phyloP scores from a whole-genome alignment of 2,888 invertebrate genomes.

The Drosophila dives region DNA sequence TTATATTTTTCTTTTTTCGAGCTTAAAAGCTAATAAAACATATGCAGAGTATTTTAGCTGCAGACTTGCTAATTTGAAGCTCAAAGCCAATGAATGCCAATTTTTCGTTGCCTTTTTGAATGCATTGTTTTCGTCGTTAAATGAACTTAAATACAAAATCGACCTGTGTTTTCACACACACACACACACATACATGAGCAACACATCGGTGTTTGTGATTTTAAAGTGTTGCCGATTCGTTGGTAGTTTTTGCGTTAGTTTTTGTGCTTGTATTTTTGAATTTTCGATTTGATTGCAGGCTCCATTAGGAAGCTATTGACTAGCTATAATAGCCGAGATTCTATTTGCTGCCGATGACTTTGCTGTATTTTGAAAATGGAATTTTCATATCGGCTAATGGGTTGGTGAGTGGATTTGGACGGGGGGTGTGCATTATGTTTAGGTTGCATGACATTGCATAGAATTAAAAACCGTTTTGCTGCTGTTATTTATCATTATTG shows the following conservation, averaged over 20 bases:
- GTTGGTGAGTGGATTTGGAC: not conserved
- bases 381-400: slow-evolving; percentile 39
- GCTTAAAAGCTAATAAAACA: not conserved
- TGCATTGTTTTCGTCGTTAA: slow-evolving; percentile 43
- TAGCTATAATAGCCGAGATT: not conserved
- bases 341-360: slow-evolving; percentile 44
- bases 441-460: slow-evolving; percentile 24
- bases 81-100: not conserved
- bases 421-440: not conserved
- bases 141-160: slow-evolving; percentile 50
- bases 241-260: not conserved
- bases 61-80: not conserved
- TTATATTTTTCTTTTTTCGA: not conserved
- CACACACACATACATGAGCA: too few species aligned
- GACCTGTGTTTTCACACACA: slow-evolving; percentile 2
- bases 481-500: slow-evolving; percentile 14
- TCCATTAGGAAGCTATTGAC: slow-evolving; percentile 37
- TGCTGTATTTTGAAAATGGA: slow-evolving; percentile 41
- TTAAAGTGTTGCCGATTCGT: slow-evolving; percentile 22
- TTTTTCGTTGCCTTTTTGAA: not conserved
- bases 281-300: slow-evolving; percentile 38
- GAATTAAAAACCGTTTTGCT: slow-evolving; percentile 6
- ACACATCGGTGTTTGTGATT: slow-evolving; percentile 27
- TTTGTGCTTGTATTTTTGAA: slow-evolving; percentile 16
- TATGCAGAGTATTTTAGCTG: slow-evolving; percentile 9